Base-by-base conservation (phyloP, 2,797 vertebrate species). In the Mormyrus hasselquistii region DNA sequence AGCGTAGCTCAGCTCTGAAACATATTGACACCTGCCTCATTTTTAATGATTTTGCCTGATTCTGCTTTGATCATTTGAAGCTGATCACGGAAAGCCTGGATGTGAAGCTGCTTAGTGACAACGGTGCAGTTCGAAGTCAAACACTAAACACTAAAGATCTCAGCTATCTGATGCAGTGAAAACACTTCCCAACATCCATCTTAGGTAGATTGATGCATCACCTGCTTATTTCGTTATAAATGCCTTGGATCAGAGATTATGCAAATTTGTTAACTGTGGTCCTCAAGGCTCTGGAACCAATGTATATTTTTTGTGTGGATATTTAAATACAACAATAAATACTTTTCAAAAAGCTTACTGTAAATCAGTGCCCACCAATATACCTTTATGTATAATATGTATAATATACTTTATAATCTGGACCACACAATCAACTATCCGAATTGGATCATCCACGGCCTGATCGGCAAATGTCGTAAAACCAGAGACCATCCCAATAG, bases 321-420 rank as follows among this genome's bases (percentile, higher is more conserved):
- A 73, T 73, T 73, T 73, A 73, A 73, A 38, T 73, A 73, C 69
- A 73, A 73, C 12, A 73, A 73, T 73, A 73, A 73, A 73, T 73
- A 16, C 69, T 73, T 73, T 73, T 38, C 69, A 73, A 73, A 73
- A 73, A 73, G 69, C 69, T 14, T 38, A 41, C 34, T 73, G 69
- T 41, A 73, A 73, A 73, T 73, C 69, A 34, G 69, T 73, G 69
- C 12, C 41, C 34, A 73, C 29, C 12, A 73, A 38, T 34, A 38
- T 16, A 73, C 65, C 29, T 73, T 38, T 73, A 10, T 38, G 16
- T 62, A 9, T 25, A 22, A 0, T 59, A 59, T 59, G 6, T 59
- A 8, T 59, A 22, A 22, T 59, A 59, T 59, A 22, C n/a, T 62
- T 62, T 62, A 62, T 62, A 62, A 62, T 62, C n/a, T 22, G 57